These are phyloP conservation scores for Leptinotarsa rubiginosa DNA, from an alignment of 2,888 invertebrate species.

Conservation along the genomic window DNA sequence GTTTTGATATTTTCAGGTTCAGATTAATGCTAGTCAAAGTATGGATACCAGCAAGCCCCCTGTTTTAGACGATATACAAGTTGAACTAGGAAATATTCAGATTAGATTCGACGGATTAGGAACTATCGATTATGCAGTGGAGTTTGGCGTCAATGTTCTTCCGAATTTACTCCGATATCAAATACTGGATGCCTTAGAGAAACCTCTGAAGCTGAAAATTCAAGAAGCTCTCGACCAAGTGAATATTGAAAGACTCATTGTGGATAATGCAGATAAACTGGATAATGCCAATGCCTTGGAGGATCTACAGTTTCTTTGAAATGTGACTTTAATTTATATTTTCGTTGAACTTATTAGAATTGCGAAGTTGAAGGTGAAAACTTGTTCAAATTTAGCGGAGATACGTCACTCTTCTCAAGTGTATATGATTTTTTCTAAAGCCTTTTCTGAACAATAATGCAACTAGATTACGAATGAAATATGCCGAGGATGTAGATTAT, in stretches of 20 bases:
- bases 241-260: slow-evolving; percentile 80
- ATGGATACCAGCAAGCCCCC: slow-evolving; percentile 82
- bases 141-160: slow-evolving; percentile 82
- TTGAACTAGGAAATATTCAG: slow-evolving; percentile 81
- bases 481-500: too few species aligned
- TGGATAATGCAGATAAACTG: slow-evolving; percentile 76
- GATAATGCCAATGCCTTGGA: slow-evolving; percentile 65
- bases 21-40: slow-evolving; percentile 78
- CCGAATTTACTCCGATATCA: slow-evolving; percentile 89
- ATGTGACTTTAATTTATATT: neutral
- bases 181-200: slow-evolving; percentile 87
- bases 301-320: neutral
- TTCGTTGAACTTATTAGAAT: too few species aligned
- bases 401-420: too few species aligned
- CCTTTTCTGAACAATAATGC: too few species aligned
- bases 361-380: too few species aligned
- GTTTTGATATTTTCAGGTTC: slow-evolving; percentile 61
- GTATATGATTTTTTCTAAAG: too few species aligned
- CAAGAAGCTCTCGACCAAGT: slow-evolving; percentile 81
- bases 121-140: slow-evolving; percentile 85
- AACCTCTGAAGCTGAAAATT: slow-evolving; percentile 78
- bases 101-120: slow-evolving; percentile 87
- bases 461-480: too few species aligned
- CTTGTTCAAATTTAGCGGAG: too few species aligned
- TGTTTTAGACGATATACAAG: slow-evolving; percentile 77